Evolutionary conservation across 1,140 invertebrate species (phyloP), one percentile per base, ranked within the genome.

Genomic region (Drosophila baimaii): DNA sequence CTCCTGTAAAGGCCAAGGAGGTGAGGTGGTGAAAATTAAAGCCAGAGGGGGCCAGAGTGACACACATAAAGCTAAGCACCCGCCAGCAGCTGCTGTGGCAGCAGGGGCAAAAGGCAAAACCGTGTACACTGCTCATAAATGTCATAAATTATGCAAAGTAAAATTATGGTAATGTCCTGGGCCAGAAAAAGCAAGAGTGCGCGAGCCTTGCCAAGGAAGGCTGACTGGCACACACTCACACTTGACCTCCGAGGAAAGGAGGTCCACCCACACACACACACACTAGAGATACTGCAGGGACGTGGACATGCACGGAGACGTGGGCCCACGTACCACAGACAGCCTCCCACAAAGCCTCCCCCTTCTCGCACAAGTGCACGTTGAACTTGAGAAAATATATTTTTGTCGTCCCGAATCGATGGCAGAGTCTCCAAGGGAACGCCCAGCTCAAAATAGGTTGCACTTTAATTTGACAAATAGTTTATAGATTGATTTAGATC

Each of bases 361-460:
- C 25, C 27, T 27, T 1, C 56, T 21, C 27, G 46, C 23, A 55
- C 35, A 84, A 89, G 77, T 89, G 84, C 80, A 78, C 58, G 77
- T 89, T 89, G 84, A 89, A 89, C 84, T 89, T 89, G 84, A 90
- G 56, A 54, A 75, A 33, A 73, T 51, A 31, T 43, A 71, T 39
- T 52, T 59, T 54, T 54, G 33, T 10, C 51, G 51, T 19, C 13
- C 19, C 12, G 8, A 73, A 61, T 54, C 47, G 44, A 46, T 52
- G 43, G 10, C 41, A 25, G 31, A 37, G 47, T 71, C 19, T 29
- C 23, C 12, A 35, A 29, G 27, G 35, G 19, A 46, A 39, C 35
- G n/a, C 25, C 7, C 51, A 35, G 31, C 27, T 66, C 9, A 37
- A 68, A 68, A 35, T n/a, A 13, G 31, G 39, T 46, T 12, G 5